phyloP scores from a whole-genome alignment of 2,797 vertebrate species.

The Hyperoplus lanceolatus region DNA sequence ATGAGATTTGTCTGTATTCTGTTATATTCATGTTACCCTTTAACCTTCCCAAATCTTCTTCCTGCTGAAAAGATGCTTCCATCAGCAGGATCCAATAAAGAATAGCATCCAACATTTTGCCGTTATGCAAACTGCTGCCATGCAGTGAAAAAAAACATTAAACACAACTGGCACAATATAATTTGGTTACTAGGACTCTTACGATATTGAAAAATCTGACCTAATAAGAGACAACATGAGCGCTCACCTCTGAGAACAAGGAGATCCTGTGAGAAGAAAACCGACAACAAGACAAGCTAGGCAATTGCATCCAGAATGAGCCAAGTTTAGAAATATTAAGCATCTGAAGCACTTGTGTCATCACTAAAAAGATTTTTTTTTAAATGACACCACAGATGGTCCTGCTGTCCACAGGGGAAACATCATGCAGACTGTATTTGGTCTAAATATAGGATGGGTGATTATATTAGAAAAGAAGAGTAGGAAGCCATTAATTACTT shows the following conservation, averaged over 20 bases:
- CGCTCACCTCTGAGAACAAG: constrained; percentile 24
- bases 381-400: constrained; percentile 78
- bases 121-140: constrained; percentile 5
- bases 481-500: constrained; percentile 72
- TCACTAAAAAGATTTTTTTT: constrained; percentile 54
- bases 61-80: constrained; percentile 1
- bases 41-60: constrained; percentile 4
- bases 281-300: constrained; percentile 34
- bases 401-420: constrained; percentile 72
- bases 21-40: constrained; percentile 17
- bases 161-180: background rate
- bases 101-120: background rate
- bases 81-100: constrained; percentile 30
- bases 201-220: constrained; percentile 25
- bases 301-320: constrained; percentile 32
- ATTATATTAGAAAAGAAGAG: constrained; percentile 74
- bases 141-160: constrained; percentile 8
- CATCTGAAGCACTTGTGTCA: constrained; percentile 73
- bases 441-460: constrained; percentile 78
- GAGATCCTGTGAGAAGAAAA: constrained; percentile 35
- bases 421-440: constrained; percentile 59
- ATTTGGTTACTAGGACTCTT: constrained; percentile 5
- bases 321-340: constrained; percentile 65
- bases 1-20: constrained; percentile 7
- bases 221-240: background rate